A percentile compares a stretch with the other conserved stretches of the same genome.
phyloP scores from a whole-genome alignment of 2,888 invertebrate genomes.

The Caprella mutica region DNA sequence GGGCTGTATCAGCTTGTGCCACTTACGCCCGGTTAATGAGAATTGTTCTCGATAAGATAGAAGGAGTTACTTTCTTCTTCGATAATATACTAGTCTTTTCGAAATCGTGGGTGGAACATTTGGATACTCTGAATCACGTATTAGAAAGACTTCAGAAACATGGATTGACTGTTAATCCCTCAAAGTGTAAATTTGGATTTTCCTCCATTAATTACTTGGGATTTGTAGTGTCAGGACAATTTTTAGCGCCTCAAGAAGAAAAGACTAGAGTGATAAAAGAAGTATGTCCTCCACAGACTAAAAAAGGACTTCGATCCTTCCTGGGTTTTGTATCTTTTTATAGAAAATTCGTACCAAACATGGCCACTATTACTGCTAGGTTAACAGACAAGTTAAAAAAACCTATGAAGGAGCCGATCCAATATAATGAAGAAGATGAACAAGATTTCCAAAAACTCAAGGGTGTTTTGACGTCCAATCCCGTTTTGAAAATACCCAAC shows the following conservation, averaged over 20 bases:
- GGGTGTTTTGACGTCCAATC: neutral
- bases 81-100: no score
- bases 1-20: no score
- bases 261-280: neutral
- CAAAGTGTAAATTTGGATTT: constrained; percentile 12
- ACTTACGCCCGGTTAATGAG: no score
- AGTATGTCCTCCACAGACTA: neutral
- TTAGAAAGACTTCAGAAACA: neutral
- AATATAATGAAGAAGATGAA: neutral
- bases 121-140: neutral
- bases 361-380: neutral
- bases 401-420: no score
- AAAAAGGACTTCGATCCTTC: no score
- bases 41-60: no score
- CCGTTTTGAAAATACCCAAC: constrained; percentile 2
- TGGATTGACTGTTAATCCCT: constrained; percentile 2
- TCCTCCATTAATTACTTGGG: constrained; percentile 6
- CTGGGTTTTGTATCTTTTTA: neutral
- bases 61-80: no score
- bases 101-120: no score
- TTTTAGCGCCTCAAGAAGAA: neutral
- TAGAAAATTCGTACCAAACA: neutral
- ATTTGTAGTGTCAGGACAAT: neutral
- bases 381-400: no score
- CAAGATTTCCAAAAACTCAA: neutral